Base-by-base conservation (phyloP, 2,888 invertebrate genomes). In the Spilarctia lutea region DNA sequence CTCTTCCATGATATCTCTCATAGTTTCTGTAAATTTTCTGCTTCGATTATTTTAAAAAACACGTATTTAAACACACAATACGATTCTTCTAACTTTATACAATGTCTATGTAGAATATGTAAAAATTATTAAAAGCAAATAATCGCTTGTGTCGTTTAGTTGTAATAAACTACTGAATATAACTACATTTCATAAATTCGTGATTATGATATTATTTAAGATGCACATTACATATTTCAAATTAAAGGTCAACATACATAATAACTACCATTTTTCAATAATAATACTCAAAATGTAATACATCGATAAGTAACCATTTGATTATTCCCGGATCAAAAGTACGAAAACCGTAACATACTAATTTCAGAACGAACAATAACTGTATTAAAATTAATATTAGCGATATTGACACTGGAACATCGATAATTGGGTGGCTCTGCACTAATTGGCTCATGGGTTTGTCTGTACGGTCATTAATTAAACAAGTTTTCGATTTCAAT, bases 401-500 rank as follows among this genome's bases (percentile, higher is more conserved):
- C 79, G 78, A 67, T 63, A 73, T 75, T 73, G 75, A 79, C 65
- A 79, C 72, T 79, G 71, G 65, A 73, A 71, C 66, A 65, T 83
- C 75, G 76, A 85, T 90, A 89, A 90, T 88, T 90, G 89, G 86
- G 75, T 74, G 27, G 75, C 72, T 78, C 86, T 85, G 72, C 86
- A 80, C 89, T 92, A 92, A 92, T 92, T 92, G 91, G 89, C 83
- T 87, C 86, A 86, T 84, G 81, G 81, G 48, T 80, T 75, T 82
- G 79, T 79, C 80, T 81, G 79, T 80, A 78, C 81, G 83, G 75
- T 89, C 90, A 91, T 91, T 93, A 91, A 93, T 92, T 93, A 90
- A 89, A 85, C 87, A 89, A 92, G 91, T 92, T 92, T 93, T 93
- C 88, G 87, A 89, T 92, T 91, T 92, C 92, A 92, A 92, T 93